Evolutionary conservation across 2,113 vertebrate species (phyloP).

Genomic region (Pelecanus crispus): DNA sequence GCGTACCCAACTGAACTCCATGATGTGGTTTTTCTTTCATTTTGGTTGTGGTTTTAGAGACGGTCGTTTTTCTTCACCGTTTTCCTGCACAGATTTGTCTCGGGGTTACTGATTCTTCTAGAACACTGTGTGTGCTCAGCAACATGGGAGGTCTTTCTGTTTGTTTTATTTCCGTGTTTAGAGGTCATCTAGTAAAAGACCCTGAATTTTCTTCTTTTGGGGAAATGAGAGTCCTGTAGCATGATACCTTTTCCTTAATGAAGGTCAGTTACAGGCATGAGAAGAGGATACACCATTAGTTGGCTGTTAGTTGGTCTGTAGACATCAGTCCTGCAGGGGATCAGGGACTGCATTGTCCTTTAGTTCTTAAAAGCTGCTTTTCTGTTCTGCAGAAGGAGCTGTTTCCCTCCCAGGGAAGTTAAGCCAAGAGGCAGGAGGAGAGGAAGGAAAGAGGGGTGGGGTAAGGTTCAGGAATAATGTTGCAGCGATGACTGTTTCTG

Average conservation of each 20-base stretch:
- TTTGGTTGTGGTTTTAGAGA: background rate
- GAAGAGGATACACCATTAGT: background rate
- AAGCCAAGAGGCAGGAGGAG: background rate
- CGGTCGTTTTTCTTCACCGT: background rate
- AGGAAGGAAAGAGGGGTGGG: background rate
- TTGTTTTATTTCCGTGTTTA: background rate
- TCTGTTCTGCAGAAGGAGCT: background rate
- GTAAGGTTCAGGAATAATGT: background rate
- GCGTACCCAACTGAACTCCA: fast-evolving
- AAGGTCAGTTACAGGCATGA: background rate
- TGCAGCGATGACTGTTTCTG: background rate
- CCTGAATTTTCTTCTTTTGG: background rate
- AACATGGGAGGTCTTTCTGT: background rate
- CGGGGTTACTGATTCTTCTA: background rate
- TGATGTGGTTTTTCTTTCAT: background rate
- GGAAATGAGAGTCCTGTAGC: background rate
- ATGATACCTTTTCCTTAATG: background rate
- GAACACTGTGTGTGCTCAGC: background rate
- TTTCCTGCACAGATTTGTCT: background rate
- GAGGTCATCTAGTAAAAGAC: background rate
- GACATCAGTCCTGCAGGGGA: background rate
- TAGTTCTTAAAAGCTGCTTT: background rate
- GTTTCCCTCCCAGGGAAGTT: background rate
- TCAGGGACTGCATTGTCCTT: background rate
- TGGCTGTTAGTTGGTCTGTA: background rate